Base-by-base conservation (phyloP, 2,888 invertebrate species). In the Prosapia bicincta region DNA sequence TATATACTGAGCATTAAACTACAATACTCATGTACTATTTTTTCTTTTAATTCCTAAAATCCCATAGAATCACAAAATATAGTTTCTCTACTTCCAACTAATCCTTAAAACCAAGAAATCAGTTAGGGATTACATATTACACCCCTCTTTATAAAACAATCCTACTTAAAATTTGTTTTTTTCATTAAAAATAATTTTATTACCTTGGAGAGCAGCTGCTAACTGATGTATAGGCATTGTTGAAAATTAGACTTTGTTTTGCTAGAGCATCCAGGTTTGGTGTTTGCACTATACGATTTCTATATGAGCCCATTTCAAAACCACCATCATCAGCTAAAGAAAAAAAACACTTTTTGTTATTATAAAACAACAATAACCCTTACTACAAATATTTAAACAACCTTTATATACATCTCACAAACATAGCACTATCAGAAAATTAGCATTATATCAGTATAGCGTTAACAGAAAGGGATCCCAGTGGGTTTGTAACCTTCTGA, bases 181-280 rank as follows among this genome's bases (percentile, higher is more conserved):
- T 30, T 30, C 5, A 30, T 30, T 30, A 30, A 30, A 30, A 30
- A 30, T 30, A 30, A 30, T 76, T 84, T 84, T 67, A 76, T 71
- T 85, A 92, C 92, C 92, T 93, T 0, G 97, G 97, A 6, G 97
- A 97, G 85, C 97, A 97, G 84, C 97, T 97, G 87, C 97, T 97
- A 38, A 95, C 97, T 9, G 96, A 94, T 9, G 95, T 93, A 83
- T 93, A 97, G 3, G 96, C 96, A 84, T 95, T 93, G 84, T 94
- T 93, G 84, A 96, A 97, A 76, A 96, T 87, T 38, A 95, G 84
- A 82, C 96, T 92, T 68, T 90, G 88, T 79, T 88, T 89, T 1
- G 96, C 94, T 76, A 97, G 85, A 20, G 86, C 87, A 83, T 97
- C 93, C 78, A 97, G 87, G 85, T 96, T 91, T 0, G 96, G 96